Conservation (phyloP, 2,113 vertebrate species). For the Cygnus buccinator region DNA sequence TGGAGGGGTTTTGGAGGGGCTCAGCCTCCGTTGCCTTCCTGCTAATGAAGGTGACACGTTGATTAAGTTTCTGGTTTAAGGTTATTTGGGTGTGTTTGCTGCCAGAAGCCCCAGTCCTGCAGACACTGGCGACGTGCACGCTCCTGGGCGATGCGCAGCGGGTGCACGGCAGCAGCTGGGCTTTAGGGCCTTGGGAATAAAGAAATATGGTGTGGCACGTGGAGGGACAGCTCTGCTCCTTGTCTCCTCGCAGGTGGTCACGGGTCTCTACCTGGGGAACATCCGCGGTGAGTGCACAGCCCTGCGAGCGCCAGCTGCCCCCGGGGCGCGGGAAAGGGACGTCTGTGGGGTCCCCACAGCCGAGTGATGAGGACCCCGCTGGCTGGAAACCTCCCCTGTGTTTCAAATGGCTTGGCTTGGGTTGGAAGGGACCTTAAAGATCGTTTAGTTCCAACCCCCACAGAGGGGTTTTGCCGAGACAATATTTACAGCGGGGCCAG, state of each 20-base stretch:
- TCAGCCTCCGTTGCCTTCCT: neutral
- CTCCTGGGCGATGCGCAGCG: neutral
- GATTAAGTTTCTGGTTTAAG: neutral
- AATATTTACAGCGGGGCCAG: neutral
- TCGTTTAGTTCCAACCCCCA: too few relatives aligned
- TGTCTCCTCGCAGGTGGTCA: slow-evolving; percentile 77
- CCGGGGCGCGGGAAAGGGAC: neutral
- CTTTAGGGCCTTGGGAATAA: neutral
- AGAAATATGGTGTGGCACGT: too few relatives aligned
- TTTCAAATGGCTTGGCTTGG: neutral
- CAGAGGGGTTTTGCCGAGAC: neutral
- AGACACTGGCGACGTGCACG: neutral
- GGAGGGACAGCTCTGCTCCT: neutral
- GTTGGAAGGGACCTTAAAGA: too few relatives aligned
- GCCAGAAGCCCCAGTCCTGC: neutral
- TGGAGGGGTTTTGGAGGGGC: neutral
- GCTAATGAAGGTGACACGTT: neutral
- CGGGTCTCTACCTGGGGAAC: slow-evolving; percentile 89
- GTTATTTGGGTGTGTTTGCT: neutral
- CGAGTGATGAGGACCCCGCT: neutral
- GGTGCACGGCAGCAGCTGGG: neutral
- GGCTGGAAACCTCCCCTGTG: neutral
- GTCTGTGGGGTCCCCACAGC: fast-evolving
- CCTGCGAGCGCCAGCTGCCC: too few relatives aligned
- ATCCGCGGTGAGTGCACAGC: slow-evolving; percentile 81